Base-by-base conservation (phyloP, 2,113 vertebrate species). In the Ageneiosus marmoratus region DNA sequence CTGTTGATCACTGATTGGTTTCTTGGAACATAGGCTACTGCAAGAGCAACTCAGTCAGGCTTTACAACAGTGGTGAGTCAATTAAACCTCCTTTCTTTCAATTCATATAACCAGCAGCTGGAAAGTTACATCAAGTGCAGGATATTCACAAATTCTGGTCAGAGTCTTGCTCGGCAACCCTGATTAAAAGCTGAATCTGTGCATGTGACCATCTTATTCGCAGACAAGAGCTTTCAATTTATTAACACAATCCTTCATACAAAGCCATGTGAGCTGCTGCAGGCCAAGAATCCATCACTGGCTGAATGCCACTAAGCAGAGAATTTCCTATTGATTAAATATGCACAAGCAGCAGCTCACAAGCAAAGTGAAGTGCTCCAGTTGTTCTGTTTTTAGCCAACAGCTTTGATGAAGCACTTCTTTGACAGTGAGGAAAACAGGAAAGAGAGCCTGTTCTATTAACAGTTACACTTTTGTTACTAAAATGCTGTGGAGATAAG, bases 281-380 rank as follows among this genome's bases (percentile, higher is more conserved):
- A 74, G 82, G 41, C 27, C 32, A 44, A 56, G 56, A 84, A 81
- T 84, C 48, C 18, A 63, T 24, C 32, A 29, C 76, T 84, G 79
- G 55, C 65, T 69, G 62, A 62, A 75, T 51, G 56, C 79, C 83
- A 84, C 56, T 12, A 18, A 70, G 37, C 15, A 48, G 15, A 70
- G 51, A 34, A 79, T n/a, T 60, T 53, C 65, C 65, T 44, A 60
- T 34, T 65, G 67, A 82, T 72, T 70, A 55, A 65, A 75, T 78
- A 82, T 67, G 51, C 79, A 77, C 27, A 22, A 75, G 58, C 73
- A 46, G 78, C 37, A 48, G 76, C 51, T 83, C 29, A 73, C 63
- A 44, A 51, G 41, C 32, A 56, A 74, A 65, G 46, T 67, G 34
- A 74, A 65, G 46, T 67, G 34, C 27, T 72, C 51, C 73, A 79